phyloP scores from a whole-genome alignment of 1,140 invertebrate species.

The Euwallacea similis region DNA sequence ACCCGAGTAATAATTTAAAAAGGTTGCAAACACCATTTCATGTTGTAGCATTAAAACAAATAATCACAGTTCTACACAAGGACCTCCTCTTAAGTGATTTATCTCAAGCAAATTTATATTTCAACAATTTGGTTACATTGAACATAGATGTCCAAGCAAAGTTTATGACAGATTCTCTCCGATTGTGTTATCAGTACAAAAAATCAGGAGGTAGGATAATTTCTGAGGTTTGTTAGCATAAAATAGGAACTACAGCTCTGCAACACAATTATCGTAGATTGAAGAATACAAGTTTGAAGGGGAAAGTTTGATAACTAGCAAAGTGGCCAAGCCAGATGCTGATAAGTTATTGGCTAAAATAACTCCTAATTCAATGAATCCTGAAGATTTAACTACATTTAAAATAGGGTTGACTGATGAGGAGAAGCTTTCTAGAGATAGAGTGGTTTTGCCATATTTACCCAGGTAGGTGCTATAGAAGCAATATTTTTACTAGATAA shows the following conservation, averaged over 20 bases:
- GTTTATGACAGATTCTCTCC: conserved; percentile 45
- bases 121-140: conserved; percentile 57
- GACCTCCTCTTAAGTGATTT: conserved; percentile 54
- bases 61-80: conserved; percentile 57
- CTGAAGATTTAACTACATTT: conserved; percentile 59
- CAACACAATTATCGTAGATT: conserved; percentile 38
- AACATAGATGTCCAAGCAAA: conserved; percentile 53
- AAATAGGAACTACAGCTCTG: background rate
- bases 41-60: conserved; percentile 53
- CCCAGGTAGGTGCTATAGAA: conserved; percentile 43
- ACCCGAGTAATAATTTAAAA: background rate
- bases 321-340: conserved; percentile 52
- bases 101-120: conserved; percentile 54
- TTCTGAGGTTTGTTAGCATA: conserved; percentile 43
- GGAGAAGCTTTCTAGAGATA: conserved; percentile 58
- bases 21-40: conserved; percentile 8
- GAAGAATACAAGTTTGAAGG: conserved; percentile 56
- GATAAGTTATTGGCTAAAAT: conserved; percentile 51
- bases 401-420: conserved; percentile 61
- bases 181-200: conserved; percentile 55
- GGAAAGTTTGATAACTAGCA: conserved; percentile 51
- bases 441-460: conserved; percentile 60
- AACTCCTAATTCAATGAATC: conserved; percentile 47
- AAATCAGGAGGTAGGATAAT: conserved; percentile 56
- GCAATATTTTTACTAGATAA: background rate